Evolutionary conservation across 1,140 invertebrate species (phyloP).

Genomic region (Bursaphelenchus mucronatus): DNA sequence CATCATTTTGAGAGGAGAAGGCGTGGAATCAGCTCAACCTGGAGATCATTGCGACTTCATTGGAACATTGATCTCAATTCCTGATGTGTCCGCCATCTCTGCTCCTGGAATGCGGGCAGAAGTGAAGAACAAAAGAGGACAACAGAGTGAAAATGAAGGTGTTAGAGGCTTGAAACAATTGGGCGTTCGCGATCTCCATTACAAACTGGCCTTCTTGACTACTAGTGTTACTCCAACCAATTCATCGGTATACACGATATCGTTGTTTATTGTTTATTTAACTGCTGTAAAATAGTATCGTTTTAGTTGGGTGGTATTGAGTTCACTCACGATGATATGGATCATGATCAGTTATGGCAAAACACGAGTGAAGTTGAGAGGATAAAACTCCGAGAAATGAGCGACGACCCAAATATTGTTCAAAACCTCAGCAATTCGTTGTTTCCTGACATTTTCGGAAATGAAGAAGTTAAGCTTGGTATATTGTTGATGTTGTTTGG

Average conservation of each 20-base stretch:
- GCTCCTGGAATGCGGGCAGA: conserved; percentile 68
- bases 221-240: conserved; percentile 83
- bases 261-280: conserved; percentile 18
- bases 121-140: conserved; percentile 31
- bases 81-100: conserved; percentile 83
- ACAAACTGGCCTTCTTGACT: conserved; percentile 87
- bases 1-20: conserved; percentile 88
- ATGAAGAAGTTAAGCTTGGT: conserved; percentile 92
- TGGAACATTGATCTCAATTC: conserved; percentile 90
- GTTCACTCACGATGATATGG: conserved; percentile 71
- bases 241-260: conserved; percentile 32
- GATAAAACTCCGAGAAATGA: conserved; percentile 95
- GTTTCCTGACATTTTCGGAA: conserved; percentile 95
- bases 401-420: conserved; percentile 82
- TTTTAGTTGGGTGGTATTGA: conserved; percentile 65
- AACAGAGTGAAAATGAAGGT: conserved; percentile 76
- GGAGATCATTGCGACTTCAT: conserved; percentile 89
- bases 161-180: conserved; percentile 84
- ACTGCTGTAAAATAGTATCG: neutral
- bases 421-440: conserved; percentile 84
- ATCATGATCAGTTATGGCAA: conserved; percentile 82
- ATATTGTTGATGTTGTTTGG: conserved; percentile 94
- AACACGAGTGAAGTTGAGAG: conserved; percentile 91
- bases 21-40: conserved; percentile 90
- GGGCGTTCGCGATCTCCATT: conserved; percentile 90